These are phyloP conservation scores for Eira barbara DNA, from an alignment of 2,113 vertebrate genomes.

Conservation along the genomic window DNA sequence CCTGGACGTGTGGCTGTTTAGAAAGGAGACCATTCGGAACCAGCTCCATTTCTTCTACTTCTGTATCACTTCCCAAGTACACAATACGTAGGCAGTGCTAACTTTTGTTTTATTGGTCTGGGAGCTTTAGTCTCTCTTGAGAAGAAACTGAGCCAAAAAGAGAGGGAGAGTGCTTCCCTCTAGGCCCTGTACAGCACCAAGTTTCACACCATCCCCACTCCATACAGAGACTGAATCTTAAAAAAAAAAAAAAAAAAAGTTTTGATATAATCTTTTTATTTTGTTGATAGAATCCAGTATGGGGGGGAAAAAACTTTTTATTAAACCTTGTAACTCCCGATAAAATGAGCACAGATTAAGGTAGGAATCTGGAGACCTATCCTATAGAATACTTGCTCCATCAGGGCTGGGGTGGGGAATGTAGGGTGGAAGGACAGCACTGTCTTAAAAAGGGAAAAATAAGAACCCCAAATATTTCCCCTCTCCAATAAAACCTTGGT, in stretches of 20 bases:
- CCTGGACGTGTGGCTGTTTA: neutral
- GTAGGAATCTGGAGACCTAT: neutral
- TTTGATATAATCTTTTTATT: constrained; percentile 13
- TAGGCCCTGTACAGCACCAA: neutral
- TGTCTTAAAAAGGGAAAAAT: neutral
- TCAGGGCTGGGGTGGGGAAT: neutral
- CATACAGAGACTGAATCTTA: neutral
- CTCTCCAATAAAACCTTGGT: neutral
- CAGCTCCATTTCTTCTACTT: neutral
- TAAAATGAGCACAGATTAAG: neutral
- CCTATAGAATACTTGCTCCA: neutral
- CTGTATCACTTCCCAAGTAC: neutral
- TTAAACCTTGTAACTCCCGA: constrained; percentile 52
- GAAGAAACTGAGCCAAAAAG: neutral
- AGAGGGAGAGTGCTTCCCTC: neutral
- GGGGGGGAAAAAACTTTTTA: neutral
- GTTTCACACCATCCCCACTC: neutral
- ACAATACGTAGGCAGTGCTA: neutral
- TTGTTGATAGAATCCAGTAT: constrained; percentile 41
- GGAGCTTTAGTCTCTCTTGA: constrained; percentile 44
- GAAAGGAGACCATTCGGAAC: neutral
- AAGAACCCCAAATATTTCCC: constrained; percentile 35
- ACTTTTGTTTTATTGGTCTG: constrained; percentile 39
- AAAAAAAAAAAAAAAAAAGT: neutral
- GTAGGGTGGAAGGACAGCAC: neutral